Evolutionary conservation across 2,113 vertebrate species (phyloP).

Genomic region (Campylomormyrus numenius): DNA sequence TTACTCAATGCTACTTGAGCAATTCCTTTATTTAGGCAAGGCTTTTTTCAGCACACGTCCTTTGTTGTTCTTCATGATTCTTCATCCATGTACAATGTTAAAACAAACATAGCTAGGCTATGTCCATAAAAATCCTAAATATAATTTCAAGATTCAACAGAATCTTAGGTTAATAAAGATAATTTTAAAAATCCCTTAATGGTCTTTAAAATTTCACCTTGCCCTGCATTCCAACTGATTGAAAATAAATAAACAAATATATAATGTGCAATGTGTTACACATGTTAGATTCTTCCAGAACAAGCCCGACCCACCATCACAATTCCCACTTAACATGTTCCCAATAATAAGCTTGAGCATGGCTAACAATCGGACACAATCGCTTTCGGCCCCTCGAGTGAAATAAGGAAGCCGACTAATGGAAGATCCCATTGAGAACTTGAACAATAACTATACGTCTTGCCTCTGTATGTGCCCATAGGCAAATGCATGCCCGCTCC

Average conservation of each 20-base stretch:
- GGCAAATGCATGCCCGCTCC: conserved; percentile 38
- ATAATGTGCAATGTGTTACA: not conserved
- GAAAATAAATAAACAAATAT: not conserved
- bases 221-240: not conserved
- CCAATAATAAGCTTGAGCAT: conserved; percentile 42
- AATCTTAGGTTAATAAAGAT: not conserved
- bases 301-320: not conserved
- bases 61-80: not conserved
- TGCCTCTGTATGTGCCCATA: conserved; percentile 52
- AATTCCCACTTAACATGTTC: conserved; percentile 36
- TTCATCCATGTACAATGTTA: not conserved
- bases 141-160: not conserved
- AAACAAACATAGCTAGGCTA: not conserved
- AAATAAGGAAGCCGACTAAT: conserved; percentile 59
- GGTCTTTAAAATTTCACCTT: not conserved
- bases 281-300: not conserved
- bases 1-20: not conserved
- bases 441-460: conserved; percentile 52
- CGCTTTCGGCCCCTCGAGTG: conserved; percentile 54
- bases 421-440: conserved; percentile 58
- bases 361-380: conserved; percentile 45
- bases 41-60: not conserved
- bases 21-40: not conserved
- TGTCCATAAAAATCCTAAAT: not conserved
- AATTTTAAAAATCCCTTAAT: not conserved